A percentile compares a stretch with the other conserved stretches of the same genome.
Evolutionary conservation across 2,113 vertebrate species (phyloP).

Genomic region (Australoheros scitulus): DNA sequence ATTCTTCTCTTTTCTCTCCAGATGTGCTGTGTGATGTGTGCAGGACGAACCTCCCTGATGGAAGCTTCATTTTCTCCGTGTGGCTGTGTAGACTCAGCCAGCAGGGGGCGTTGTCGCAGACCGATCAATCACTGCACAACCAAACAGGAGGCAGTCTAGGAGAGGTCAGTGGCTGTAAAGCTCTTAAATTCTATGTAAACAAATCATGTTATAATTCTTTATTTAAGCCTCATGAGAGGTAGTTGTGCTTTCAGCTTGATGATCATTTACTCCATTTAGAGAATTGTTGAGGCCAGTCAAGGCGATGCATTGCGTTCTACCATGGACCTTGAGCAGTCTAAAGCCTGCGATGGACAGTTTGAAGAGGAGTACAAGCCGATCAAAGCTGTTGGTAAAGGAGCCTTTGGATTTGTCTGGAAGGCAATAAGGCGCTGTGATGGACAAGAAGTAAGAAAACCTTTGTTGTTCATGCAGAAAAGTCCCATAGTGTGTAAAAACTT

Average conservation of each 20-base stretch:
- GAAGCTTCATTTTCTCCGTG: slow-evolving; percentile 83
- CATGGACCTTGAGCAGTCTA: slow-evolving; percentile 83
- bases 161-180: slow-evolving; percentile 71
- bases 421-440: slow-evolving; percentile 77
- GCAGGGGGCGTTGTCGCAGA: slow-evolving; percentile 71
- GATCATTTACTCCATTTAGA: slow-evolving; percentile 59
- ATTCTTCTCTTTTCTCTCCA: slow-evolving; percentile 46
- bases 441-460: slow-evolving; percentile 81
- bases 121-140: slow-evolving; percentile 65
- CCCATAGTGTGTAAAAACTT: not conserved
- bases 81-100: slow-evolving; percentile 85
- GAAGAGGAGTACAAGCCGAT: slow-evolving; percentile 83
- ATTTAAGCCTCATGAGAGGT: not conserved
- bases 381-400: slow-evolving; percentile 87
- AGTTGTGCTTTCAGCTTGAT: not conserved
- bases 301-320: slow-evolving; percentile 75
- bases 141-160: slow-evolving; percentile 72
- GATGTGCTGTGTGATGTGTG: slow-evolving; percentile 86
- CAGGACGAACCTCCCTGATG: slow-evolving; percentile 72
- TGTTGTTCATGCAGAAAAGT: not conserved
- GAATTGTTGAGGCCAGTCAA: slow-evolving; percentile 66
- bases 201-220: not conserved
- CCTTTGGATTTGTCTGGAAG: slow-evolving; percentile 94
- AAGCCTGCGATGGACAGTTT: slow-evolving; percentile 89
- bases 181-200: not conserved